These are phyloP conservation scores for Diglossa cyanea DNA, from an alignment of 2,797 vertebrate genomes.

Conservation along the genomic window DNA sequence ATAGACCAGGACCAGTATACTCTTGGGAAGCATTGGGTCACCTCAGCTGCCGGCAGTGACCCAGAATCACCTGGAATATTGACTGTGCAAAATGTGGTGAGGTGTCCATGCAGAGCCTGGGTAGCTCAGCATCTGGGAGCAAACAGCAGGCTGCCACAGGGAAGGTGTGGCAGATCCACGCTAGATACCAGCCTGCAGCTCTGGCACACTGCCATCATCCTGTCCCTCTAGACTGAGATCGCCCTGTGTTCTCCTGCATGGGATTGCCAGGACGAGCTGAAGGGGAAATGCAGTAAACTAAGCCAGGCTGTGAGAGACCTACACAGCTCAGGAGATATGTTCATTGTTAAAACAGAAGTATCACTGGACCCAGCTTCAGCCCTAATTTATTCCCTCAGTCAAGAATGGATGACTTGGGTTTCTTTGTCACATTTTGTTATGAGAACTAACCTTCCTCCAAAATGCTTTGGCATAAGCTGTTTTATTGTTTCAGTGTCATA, in stretches of 20 bases:
- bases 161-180: background rate
- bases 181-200: background rate
- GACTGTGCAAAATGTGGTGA: background rate
- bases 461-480: background rate
- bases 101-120: background rate
- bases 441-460: background rate
- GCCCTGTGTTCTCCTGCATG: rapidly evolving
- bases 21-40: background rate
- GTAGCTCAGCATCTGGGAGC: background rate
- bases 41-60: background rate
- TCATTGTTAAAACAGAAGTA: background rate
- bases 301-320: background rate
- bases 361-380: background rate
- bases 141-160: background rate
- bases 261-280: background rate
- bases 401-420: background rate
- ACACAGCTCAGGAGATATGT: background rate
- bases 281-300: background rate
- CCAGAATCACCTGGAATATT: background rate
- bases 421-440: background rate
- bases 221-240: background rate
- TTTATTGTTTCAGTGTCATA: background rate
- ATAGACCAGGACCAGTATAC: background rate
- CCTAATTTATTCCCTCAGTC: background rate
- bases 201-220: background rate